These are phyloP conservation scores for Neolamprologus ventralis DNA, from an alignment of 2,113 vertebrate genomes.

Conservation along the genomic window DNA sequence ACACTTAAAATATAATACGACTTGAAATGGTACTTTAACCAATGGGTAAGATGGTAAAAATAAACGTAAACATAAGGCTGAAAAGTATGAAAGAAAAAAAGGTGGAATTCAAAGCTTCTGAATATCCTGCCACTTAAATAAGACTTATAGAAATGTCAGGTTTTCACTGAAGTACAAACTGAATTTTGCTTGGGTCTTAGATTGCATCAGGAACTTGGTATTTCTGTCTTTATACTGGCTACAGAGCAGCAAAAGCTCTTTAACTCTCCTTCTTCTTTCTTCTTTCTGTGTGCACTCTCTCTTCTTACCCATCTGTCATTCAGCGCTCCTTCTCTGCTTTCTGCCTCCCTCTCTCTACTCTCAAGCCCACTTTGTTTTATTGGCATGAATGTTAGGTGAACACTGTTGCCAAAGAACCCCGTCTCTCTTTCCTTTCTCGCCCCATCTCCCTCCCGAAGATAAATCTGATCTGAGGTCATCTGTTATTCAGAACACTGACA, in stretches of 20 bases:
- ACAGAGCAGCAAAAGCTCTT: background rate
- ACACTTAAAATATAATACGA: background rate
- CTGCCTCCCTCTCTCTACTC: background rate
- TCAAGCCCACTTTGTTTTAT: constrained; percentile 30
- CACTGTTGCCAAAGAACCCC: constrained; percentile 36
- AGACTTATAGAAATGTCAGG: background rate
- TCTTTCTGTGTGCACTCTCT: background rate
- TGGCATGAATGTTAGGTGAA: constrained; percentile 52
- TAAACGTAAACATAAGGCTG: background rate
- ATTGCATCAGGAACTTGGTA: background rate
- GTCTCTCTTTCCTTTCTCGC: constrained; percentile 26
- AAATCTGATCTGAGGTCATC: constrained; percentile 66
- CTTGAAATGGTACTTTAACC: background rate
- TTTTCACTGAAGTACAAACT: background rate
- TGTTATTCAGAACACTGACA: constrained; percentile 63
- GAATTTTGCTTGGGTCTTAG: background rate
- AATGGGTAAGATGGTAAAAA: background rate
- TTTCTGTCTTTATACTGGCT: background rate
- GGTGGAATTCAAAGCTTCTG: background rate
- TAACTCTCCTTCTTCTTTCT: background rate
- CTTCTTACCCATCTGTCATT: background rate
- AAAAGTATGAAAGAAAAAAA: background rate
- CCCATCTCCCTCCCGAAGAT: constrained; percentile 32
- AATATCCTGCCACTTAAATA: background rate
- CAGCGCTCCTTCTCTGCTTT: background rate